Evolutionary conservation across 2,888 invertebrate genomes (phyloP), one percentile per base, ranked within the genome.

Genomic region (Celastrina argiolus): DNA sequence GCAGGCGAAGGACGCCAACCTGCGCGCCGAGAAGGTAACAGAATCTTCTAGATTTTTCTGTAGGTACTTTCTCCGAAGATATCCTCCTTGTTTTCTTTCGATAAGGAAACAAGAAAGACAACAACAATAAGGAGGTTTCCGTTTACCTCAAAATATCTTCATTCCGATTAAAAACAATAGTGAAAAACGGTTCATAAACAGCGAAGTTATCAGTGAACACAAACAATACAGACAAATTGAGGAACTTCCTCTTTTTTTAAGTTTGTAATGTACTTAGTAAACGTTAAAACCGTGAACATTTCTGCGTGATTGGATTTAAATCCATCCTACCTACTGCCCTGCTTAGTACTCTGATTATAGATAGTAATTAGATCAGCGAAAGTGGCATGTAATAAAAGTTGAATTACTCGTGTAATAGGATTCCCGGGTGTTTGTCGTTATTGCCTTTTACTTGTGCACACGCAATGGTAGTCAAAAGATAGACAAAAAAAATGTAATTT

Each of bases 1-100:
- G 90, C 97, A 98, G 93, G 97, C 98, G 85, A 96, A 96, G 92
- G 97, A 97, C 89, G 96, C 96, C 85, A 97, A 96, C 92, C 92
- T 95, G 80, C 95, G 96, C 77, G 96, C 96, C 76, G 96, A 97
- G 85, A 97, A 96, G 93, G 95, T 96, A 83, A 51, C 22, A 12
- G 22, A 22, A 12, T 51, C 2, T 51, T 26, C 51, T 51, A 51
- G 51, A 51, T 22, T 14, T n/a, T n/a, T n/a, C n/a, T n/a, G n/a
- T n/a, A n/a, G n/a, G n/a, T n/a, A n/a, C n/a, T n/a, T n/a, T n/a
- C n/a, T n/a, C n/a, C n/a, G n/a, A n/a, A n/a, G n/a, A n/a, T n/a
- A n/a, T n/a, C n/a, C n/a, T n/a, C n/a, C n/a, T n/a, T n/a, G n/a
- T n/a, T n/a, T n/a, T n/a, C n/a, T n/a, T n/a, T n/a, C n/a, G n/a